Base-by-base conservation (phyloP, 2,797 vertebrate genomes). In the Rhabdophis nuchalis region DNA sequence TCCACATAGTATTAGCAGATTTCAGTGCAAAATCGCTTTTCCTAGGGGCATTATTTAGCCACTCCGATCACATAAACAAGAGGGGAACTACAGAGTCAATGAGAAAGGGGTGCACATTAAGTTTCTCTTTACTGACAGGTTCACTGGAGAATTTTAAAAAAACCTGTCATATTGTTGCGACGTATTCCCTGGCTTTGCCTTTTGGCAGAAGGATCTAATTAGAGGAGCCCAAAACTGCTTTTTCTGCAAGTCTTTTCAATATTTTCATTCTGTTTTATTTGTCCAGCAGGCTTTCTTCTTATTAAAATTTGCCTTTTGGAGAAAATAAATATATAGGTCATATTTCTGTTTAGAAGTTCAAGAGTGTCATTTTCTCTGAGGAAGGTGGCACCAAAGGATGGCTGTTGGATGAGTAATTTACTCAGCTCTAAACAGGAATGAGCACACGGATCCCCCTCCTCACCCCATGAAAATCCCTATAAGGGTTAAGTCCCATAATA, bases 161-260 rank as follows among this genome's bases (percentile, higher is more conserved):
- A 89, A 23, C 4, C 94, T 94, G 91, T 93, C 95, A 96, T 77
- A 5, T 0, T 88, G 16, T 18, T 95, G 94, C 93, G 93, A 57
- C 1, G n/a, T 92, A 93, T 95, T 96, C 95, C 77, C 92, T 96
- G 91, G 90, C 95, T 94, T 93, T 95, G 95, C 95, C 95, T 97
- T 94, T 96, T 96, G 96, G 96, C 96, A 94, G 92, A 92, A 56
- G 0, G 60, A 92, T 91, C 57, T 95, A 96, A 96, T 95, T 95
- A 94, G 94, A 94, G 91, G 29, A 96, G 91, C 82, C 94, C 36
- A 85, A 95, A 95, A 95, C 92, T 95, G 93, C 93, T 88, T 96
- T 93, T 96, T 95, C 95, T 96, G 90, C 92, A 94, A 95, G 85
- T 96, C 94, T 93, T 96, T 95, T 93, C 94, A 87, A 54, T 95